Percentiles rank a stretch among this genome's conserved stretches.
These are phyloP conservation scores for Odobenus rosmarus DNA, from an alignment of 2,113 vertebrate species.

Conservation along the genomic window DNA sequence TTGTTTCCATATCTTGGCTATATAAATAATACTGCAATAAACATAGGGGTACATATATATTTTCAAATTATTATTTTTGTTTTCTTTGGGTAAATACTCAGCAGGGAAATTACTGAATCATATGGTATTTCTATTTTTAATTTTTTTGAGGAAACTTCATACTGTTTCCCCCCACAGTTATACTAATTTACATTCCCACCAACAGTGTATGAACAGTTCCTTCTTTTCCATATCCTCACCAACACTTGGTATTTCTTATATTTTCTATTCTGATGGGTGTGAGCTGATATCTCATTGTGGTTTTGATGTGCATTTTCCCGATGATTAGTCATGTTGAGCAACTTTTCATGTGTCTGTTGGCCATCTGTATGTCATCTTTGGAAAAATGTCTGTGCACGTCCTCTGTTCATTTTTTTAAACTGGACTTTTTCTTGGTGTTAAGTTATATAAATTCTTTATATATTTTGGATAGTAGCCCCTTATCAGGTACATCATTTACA, in stretches of 20 bases:
- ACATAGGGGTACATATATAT: neutral
- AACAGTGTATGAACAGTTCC: neutral
- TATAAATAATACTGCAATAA: neutral
- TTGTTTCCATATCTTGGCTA: neutral
- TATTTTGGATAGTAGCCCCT: neutral
- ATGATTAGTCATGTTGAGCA: neutral
- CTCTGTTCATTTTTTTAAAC: neutral
- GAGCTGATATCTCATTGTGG: neutral
- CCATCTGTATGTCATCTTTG: neutral
- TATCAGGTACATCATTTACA: neutral
- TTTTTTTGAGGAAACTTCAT: neutral
- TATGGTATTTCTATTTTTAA: neutral
- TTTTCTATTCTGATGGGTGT: neutral
- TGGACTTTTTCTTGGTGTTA: neutral
- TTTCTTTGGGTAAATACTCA: neutral
- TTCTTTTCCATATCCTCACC: neutral
- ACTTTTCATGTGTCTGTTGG: neutral
- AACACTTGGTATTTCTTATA: neutral
- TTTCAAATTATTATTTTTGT: neutral
- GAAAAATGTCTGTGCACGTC: neutral
- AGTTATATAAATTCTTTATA: neutral
- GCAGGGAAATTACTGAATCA: neutral
- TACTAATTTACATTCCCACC: neutral
- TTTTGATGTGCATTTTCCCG: neutral
- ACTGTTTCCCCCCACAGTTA: neutral